These are phyloP conservation scores for Hirtodrosophila alboralis DNA, from an alignment of 2,888 invertebrate genomes.

Conservation along the genomic window DNA sequence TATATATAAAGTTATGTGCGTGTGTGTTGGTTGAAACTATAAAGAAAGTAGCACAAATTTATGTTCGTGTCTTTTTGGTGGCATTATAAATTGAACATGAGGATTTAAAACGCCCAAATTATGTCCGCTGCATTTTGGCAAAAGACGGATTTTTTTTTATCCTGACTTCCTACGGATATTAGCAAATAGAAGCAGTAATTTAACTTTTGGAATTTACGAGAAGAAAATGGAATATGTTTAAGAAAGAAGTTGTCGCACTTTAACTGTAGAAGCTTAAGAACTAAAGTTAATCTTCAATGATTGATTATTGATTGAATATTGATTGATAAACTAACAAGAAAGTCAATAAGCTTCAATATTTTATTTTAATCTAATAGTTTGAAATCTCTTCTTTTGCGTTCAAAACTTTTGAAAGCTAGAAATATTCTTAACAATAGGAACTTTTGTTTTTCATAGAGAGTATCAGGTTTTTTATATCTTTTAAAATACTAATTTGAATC, in stretches of 20 bases:
- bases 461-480: too few relatives aligned
- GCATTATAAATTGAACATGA: slow-evolving; percentile 61
- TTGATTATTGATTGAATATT: too few relatives aligned
- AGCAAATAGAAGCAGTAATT: slow-evolving; percentile 13
- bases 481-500: too few relatives aligned
- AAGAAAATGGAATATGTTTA: background rate
- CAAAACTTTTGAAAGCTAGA: too few relatives aligned
- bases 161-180: slow-evolving; percentile 23
- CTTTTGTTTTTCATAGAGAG: too few relatives aligned
- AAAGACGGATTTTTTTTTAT: slow-evolving; percentile 33
- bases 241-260: too few relatives aligned
- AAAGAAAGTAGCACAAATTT: slow-evolving; percentile 48
- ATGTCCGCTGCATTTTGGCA: slow-evolving; percentile 50
- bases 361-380: too few relatives aligned
- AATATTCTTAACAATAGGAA: too few relatives aligned
- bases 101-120: slow-evolving; percentile 61
- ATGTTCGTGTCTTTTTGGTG: slow-evolving; percentile 12
- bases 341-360: slow-evolving; percentile 6
- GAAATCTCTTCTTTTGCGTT: too few relatives aligned
- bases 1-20: slow-evolving; percentile 1
- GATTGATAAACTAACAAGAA: background rate
- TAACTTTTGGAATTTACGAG: slow-evolving; percentile 5
- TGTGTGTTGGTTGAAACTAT: slow-evolving; percentile 22
- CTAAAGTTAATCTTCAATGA: too few relatives aligned
- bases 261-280: too few relatives aligned